phyloP scores from a whole-genome alignment of 2,797 vertebrate genomes.

The Tapirus indicus region DNA sequence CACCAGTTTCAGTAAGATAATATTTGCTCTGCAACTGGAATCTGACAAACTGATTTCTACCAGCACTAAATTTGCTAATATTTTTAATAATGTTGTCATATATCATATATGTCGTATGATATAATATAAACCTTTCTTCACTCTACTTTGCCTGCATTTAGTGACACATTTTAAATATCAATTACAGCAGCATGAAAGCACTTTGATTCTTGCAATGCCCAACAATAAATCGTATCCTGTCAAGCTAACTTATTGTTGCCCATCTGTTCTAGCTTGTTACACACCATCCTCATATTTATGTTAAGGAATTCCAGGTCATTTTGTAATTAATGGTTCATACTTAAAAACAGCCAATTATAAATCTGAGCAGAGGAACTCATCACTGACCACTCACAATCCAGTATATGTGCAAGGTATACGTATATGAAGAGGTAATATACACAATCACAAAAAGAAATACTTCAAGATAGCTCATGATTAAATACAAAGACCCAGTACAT shows the following conservation, averaged over 20 bases:
- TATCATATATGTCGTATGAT: no score
- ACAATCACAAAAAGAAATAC: neutral
- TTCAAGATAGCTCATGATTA: neutral
- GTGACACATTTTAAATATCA: neutral
- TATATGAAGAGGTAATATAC: neutral
- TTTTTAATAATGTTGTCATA: neutral
- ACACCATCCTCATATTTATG: neutral
- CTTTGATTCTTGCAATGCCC: neutral
- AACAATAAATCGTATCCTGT: neutral
- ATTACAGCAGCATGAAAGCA: neutral
- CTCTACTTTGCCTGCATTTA: neutral
- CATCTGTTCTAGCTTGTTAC: neutral
- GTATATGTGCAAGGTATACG: neutral
- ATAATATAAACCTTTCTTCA: neutral
- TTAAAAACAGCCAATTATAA: neutral
- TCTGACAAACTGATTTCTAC: neutral
- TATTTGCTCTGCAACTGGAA: neutral
- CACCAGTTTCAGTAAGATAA: neutral
- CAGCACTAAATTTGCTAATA: neutral
- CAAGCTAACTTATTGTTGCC: neutral
- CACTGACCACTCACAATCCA: neutral
- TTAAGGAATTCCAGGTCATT: neutral
- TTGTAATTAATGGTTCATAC: neutral
- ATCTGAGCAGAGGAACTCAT: neutral
- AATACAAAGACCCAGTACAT: neutral